Evolutionary conservation across 2,113 vertebrate species (phyloP).

Genomic region (Dinomys branickii): DNA sequence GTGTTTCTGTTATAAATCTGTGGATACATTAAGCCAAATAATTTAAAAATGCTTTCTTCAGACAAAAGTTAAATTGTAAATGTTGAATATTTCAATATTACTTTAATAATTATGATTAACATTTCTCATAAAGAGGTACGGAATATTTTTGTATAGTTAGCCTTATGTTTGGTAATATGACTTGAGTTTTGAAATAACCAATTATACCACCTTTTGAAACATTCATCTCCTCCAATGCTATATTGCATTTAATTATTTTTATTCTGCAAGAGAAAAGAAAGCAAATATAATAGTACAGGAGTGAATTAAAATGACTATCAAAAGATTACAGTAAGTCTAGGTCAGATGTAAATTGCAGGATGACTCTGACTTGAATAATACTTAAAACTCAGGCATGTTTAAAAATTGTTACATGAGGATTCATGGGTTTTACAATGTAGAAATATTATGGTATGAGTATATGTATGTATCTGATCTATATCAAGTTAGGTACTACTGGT

Average conservation of each 20-base stretch:
- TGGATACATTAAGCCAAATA: background rate
- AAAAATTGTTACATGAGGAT: background rate
- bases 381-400: background rate
- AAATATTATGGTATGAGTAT: background rate
- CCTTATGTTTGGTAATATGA: background rate
- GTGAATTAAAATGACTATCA: background rate
- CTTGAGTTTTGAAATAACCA: background rate
- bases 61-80: background rate
- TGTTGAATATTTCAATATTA: constrained; percentile 11
- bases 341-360: background rate
- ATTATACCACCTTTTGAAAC: background rate
- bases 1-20: constrained; percentile 41
- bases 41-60: background rate
- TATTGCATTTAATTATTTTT: background rate
- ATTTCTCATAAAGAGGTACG: background rate
- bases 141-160: constrained; percentile 5
- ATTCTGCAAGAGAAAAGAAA: background rate
- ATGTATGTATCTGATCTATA: background rate
- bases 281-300: background rate
- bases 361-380: background rate
- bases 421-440: background rate
- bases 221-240: background rate
- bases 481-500: background rate
- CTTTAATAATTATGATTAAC: background rate
- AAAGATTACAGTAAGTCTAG: background rate